Conservation (phyloP, 2,888 invertebrate species). For the Agrotis ipsilon region DNA sequence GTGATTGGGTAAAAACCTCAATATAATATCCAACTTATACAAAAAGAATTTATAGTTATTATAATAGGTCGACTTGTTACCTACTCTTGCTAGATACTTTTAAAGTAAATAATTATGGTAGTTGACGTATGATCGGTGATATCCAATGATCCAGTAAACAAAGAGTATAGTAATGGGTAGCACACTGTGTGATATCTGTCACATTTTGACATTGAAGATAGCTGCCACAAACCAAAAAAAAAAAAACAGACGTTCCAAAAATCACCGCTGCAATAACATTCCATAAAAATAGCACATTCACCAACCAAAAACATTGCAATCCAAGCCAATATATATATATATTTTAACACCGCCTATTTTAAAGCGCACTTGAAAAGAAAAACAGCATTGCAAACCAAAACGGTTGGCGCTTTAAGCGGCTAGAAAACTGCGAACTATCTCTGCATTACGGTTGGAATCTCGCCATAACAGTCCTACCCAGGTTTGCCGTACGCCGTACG, state of each 20-base stretch:
- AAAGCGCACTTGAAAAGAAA: conserved; percentile 42
- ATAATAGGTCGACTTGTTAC: no score
- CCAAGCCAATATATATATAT: conserved; percentile 31
- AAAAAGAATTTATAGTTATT: no score
- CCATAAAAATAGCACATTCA: not conserved
- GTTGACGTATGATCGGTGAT: no score
- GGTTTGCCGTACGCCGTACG: conserved; percentile 48
- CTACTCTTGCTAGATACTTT: no score
- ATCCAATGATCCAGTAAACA: no score
- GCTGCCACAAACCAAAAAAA: no score
- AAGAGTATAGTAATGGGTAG: no score
- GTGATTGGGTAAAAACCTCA: no score
- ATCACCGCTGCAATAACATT: not conserved
- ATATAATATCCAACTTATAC: no score
- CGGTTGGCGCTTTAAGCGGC: conserved; percentile 40
- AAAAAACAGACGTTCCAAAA: not conserved
- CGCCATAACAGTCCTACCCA: conserved; percentile 59
- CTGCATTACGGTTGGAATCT: conserved; percentile 62
- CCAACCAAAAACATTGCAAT: conserved; percentile 2
- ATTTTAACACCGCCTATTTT: conserved; percentile 46
- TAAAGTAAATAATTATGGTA: no score
- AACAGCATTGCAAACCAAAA: conserved; percentile 47
- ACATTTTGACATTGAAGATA: no score
- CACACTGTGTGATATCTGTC: no score
- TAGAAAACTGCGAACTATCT: conserved; percentile 60